Evolutionary conservation across 1,140 invertebrate genomes (phyloP).

Genomic region (Drosophila nebulosa): DNA sequence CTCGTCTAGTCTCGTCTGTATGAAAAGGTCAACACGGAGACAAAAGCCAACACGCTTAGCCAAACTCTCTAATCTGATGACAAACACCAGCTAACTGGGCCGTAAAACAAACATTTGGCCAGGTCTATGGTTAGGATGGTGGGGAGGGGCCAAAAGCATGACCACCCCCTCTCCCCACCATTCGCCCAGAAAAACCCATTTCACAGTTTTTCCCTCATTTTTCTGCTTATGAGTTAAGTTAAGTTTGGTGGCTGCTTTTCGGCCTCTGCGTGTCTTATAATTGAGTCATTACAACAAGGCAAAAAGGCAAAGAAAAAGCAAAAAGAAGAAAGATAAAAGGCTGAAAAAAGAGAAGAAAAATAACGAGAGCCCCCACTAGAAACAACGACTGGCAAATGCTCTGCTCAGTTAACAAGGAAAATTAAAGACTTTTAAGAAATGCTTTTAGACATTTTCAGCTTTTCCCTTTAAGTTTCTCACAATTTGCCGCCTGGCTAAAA

Average conservation of each 20-base stretch:
- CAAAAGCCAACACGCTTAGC: constrained; percentile 28
- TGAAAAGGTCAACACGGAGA: constrained; percentile 60
- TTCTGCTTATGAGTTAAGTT: constrained; percentile 22
- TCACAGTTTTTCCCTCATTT: constrained; percentile 19
- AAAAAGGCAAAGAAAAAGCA: constrained; percentile 30
- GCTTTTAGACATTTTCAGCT: too few species aligned
- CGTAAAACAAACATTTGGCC: constrained; percentile 61
- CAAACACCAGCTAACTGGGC: constrained; percentile 59
- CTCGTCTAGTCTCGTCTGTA: not conserved
- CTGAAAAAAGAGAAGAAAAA: not conserved
- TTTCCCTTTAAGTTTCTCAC: too few species aligned
- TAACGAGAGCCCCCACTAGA: too few species aligned
- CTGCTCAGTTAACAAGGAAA: not conserved
- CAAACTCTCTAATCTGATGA: constrained; percentile 61
- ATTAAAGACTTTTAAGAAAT: not conserved
- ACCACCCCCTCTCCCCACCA: not conserved
- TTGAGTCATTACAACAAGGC: constrained; percentile 64
- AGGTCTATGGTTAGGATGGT: too few species aligned
- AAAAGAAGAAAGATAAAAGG: constrained; percentile 27
- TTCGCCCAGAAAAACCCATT: not conserved
- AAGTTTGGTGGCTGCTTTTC: not conserved
- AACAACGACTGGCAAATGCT: not conserved
- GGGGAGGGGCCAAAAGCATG: not conserved
- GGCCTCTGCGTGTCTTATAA: constrained; percentile 67
- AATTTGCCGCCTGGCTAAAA: not conserved